Evolutionary conservation across 2,888 invertebrate genomes (phyloP).

Genomic region (Bellardia bayeri): DNA sequence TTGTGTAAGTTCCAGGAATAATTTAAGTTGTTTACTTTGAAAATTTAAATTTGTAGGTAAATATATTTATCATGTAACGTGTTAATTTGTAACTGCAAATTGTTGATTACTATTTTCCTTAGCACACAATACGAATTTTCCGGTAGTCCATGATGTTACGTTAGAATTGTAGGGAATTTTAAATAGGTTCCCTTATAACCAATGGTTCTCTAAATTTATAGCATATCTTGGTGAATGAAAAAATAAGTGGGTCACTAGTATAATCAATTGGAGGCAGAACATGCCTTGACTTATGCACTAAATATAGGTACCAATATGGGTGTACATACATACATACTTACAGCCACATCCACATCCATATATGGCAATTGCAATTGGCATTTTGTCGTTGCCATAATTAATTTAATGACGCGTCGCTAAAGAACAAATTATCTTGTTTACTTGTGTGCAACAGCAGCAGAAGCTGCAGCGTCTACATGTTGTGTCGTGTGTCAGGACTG

Average conservation of each 20-base stretch:
- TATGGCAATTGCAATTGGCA: slow-evolving; percentile 47
- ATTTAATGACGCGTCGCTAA: slow-evolving; percentile 66
- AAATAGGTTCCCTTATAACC: not conserved
- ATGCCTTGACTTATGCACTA: too few relatives aligned
- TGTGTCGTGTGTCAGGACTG: not conserved
- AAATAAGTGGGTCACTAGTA: slow-evolving; percentile 34
- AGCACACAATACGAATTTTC: too few relatives aligned
- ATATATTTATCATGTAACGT: too few relatives aligned
- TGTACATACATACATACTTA: not conserved
- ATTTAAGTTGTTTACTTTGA: too few relatives aligned
- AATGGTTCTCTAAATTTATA: not conserved
- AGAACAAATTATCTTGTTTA: slow-evolving; percentile 61
- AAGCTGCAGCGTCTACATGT: not conserved
- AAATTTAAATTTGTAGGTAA: too few relatives aligned
- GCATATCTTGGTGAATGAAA: not conserved
- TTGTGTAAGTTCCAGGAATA: too few relatives aligned
- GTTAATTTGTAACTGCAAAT: too few relatives aligned
- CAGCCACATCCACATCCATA: not conserved
- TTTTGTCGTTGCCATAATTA: slow-evolving; percentile 63
- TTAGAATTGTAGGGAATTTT: too few relatives aligned
- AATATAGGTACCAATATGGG: not conserved
- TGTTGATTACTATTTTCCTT: too few relatives aligned
- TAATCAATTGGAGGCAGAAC: not conserved
- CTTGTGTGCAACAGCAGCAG: slow-evolving; percentile 12
- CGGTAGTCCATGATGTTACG: too few relatives aligned